A percentile compares a stretch with the other conserved stretches of the same genome.
phyloP scores from a whole-genome alignment of 2,113 vertebrate genomes.

The Zootoca vivipara region DNA sequence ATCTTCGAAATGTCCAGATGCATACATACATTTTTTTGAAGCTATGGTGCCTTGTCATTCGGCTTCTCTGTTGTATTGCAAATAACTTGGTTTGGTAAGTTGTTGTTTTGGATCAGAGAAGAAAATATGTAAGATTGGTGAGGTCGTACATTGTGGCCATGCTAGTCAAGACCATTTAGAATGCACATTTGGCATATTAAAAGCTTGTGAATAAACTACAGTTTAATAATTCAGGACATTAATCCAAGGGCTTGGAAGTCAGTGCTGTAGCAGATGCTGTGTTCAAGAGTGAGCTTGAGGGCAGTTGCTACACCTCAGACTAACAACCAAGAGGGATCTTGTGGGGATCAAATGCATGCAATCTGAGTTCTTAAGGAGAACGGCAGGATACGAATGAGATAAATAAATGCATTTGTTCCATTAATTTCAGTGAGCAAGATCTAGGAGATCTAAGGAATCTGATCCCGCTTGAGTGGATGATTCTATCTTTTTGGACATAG shows the following conservation, averaged over 20 bases:
- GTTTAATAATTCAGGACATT: not conserved
- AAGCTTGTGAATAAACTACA: no score
- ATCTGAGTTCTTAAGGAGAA: no score
- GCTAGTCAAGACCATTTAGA: not conserved
- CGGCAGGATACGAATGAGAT: not conserved
- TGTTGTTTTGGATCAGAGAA: not conserved
- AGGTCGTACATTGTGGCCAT: not conserved
- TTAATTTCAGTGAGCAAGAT: not conserved
- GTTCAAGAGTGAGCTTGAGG: not conserved
- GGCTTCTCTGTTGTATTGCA: not conserved
- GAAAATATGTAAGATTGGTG: not conserved
- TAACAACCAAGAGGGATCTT: not conserved
- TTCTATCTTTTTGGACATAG: not conserved
- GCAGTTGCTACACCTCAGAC: not conserved
- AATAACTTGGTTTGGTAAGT: not conserved
- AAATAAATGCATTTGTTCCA: not conserved
- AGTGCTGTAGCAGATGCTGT: not conserved
- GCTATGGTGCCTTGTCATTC: not conserved
- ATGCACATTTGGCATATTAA: not conserved
- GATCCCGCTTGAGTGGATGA: no score
- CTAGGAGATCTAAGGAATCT: not conserved
- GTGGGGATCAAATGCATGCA: not conserved
- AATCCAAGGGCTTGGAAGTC: not conserved
- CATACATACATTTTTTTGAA: not conserved
- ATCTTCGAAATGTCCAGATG: not conserved